Percentiles rank a stretch among this genome's conserved stretches.
Evolutionary conservation across 2,113 vertebrate genomes (phyloP).

Genomic region (Phalacrocorax brasilianus): DNA sequence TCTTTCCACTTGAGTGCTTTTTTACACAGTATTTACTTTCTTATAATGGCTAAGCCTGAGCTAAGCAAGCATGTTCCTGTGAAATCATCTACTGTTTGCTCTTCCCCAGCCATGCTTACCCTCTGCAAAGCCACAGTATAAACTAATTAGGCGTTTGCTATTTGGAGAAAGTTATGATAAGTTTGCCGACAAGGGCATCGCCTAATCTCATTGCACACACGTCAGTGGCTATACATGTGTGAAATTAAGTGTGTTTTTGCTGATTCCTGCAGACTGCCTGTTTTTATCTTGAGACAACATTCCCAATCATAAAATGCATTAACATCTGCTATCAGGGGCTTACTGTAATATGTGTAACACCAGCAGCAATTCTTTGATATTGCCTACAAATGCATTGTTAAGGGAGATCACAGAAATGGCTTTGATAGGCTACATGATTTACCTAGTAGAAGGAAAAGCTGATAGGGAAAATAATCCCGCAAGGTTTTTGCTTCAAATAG

Average conservation of each 20-base stretch:
- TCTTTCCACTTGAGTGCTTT: background rate
- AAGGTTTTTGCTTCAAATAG: background rate
- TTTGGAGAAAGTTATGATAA: constrained; percentile 61
- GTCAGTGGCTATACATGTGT: constrained; percentile 55
- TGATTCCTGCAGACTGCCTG: constrained; percentile 32
- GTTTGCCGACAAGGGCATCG: constrained; percentile 49
- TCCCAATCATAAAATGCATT: constrained; percentile 54
- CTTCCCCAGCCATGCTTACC: constrained; percentile 39
- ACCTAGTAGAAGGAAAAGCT: constrained; percentile 41
- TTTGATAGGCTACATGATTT: constrained; percentile 57
- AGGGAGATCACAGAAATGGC: constrained; percentile 49
- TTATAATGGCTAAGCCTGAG: background rate
- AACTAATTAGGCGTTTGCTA: constrained; percentile 63
- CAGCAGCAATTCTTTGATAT: constrained; percentile 62
- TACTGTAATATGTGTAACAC: constrained; percentile 53
- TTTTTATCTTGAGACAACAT: constrained; percentile 71
- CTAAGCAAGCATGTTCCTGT: constrained; percentile 16
- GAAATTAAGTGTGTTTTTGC: constrained; percentile 66
- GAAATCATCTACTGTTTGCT: constrained; percentile 51
- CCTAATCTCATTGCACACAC: constrained; percentile 45
- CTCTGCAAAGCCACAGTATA: constrained; percentile 34
- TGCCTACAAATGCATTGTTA: constrained; percentile 48
- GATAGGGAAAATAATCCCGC: constrained; percentile 51
- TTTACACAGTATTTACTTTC: background rate
- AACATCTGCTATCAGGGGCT: constrained; percentile 62